Conservation (phyloP, 92 coral and sea anemone species). For the Palythoa caribaeorum region DNA sequence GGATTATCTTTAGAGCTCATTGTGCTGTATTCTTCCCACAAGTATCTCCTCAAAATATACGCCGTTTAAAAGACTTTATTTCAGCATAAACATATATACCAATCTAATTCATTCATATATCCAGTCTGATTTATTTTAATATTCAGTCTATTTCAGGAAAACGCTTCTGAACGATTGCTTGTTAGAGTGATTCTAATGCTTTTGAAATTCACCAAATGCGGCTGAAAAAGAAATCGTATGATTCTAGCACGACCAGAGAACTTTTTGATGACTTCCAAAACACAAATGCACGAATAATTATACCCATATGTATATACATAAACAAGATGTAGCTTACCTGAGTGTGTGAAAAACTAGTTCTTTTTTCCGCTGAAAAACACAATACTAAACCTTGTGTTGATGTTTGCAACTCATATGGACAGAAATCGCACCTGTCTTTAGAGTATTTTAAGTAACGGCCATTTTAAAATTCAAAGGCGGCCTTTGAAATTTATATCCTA, state of each 20-base stretch:
- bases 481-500: not conserved
- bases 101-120: not conserved
- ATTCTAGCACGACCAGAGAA: not conserved
- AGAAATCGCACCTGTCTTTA: slow-evolving; percentile 19
- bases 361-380: not conserved
- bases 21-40: not conserved
- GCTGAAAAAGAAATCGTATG: too few species aligned
- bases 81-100: not conserved
- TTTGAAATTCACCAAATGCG: too few species aligned
- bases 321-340: not conserved
- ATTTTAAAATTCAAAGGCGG: slow-evolving; percentile 41
- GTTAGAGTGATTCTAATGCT: too few species aligned
- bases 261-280: not conserved
- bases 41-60: not conserved
- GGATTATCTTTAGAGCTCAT: not conserved
- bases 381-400: not conserved
- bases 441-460: slow-evolving; percentile 32
- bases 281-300: not conserved
- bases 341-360: not conserved
- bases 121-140: not conserved
- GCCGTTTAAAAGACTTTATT: not conserved
- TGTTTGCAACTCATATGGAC: not conserved
- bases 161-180: too few species aligned
- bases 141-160: not conserved
- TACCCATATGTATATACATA: not conserved